These are phyloP conservation scores for Thera britannica DNA, from an alignment of 2,888 invertebrate species.

Conservation along the genomic window DNA sequence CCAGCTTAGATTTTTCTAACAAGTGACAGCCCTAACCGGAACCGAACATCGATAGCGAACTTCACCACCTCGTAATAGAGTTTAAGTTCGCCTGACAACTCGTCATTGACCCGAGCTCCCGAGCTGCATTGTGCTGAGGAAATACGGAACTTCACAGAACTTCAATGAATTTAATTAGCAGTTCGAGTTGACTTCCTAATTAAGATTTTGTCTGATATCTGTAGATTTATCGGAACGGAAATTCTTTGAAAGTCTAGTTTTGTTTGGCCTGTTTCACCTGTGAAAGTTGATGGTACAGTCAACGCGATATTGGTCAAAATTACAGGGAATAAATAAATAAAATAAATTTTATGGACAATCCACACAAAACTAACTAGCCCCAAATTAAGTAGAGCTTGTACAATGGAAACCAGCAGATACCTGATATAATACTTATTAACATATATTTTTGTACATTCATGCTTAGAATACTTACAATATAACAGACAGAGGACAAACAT, in stretches of 20 bases:
- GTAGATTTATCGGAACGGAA: conserved; percentile 1
- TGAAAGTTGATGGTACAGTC: neutral
- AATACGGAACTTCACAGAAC: conserved; percentile 23
- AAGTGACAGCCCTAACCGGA: conserved; percentile 17
- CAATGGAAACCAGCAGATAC: too few species aligned
- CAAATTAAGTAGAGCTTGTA: too few species aligned
- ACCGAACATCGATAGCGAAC: conserved; percentile 17
- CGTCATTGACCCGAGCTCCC: conserved; percentile 12
- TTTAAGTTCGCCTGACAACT: conserved; percentile 32
- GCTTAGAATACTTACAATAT: too few species aligned
- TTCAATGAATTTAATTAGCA: conserved; percentile 32
- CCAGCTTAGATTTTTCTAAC: conserved; percentile 3
- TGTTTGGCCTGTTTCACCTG: neutral
- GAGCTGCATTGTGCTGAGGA: conserved; percentile 26
- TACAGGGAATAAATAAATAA: too few species aligned
- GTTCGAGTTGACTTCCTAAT: conserved; percentile 25
- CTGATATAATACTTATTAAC: too few species aligned
- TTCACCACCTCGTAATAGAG: conserved; percentile 36
- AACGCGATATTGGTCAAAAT: too few species aligned
- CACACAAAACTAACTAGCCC: too few species aligned
- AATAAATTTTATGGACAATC: too few species aligned
- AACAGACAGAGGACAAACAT: too few species aligned
- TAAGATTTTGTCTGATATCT: conserved; percentile 25
- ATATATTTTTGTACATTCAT: too few species aligned
- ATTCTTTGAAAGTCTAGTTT: neutral